Percentiles rank a stretch among this genome's conserved stretches.
phyloP scores from a whole-genome alignment of 2,888 invertebrate genomes.

The Drosophila borealis region DNA sequence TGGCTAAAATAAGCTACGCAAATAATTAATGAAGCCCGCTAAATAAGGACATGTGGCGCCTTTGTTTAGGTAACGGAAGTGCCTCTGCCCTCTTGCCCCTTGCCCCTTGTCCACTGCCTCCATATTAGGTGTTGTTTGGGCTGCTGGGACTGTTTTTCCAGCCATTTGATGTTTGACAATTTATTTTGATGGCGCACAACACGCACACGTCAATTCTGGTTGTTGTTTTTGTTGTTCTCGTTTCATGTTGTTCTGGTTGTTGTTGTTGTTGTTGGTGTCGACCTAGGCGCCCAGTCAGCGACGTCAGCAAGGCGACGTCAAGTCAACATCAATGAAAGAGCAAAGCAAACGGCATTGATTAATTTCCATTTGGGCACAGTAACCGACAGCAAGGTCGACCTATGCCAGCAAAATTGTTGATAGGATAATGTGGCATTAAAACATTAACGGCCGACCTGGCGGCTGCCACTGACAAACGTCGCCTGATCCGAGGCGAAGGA shows the following conservation, averaged over 20 bases:
- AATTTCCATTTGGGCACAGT: constrained; percentile 67
- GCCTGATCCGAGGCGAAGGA: constrained; percentile 1
- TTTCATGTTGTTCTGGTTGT: constrained; percentile 25
- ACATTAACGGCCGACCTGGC: constrained; percentile 60
- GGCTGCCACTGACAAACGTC: constrained; percentile 15
- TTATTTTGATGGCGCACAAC: constrained; percentile 73
- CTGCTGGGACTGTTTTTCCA: constrained; percentile 38
- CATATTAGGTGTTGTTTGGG: constrained; percentile 32
- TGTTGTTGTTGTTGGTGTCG: constrained; percentile 34
- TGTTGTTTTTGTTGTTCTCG: constrained; percentile 27
- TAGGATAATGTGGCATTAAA: constrained; percentile 75
- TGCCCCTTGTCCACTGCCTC: constrained; percentile 10
- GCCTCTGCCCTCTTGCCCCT: not conserved
- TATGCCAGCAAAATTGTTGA: constrained; percentile 66
- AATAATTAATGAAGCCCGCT: constrained; percentile 69
- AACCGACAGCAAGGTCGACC: constrained; percentile 60
- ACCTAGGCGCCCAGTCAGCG: constrained; percentile 36
- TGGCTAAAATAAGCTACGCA: constrained; percentile 57
- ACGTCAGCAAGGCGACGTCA: constrained; percentile 44
- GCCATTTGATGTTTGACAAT: constrained; percentile 73
- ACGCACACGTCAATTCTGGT: constrained; percentile 59
- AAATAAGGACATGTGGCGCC: constrained; percentile 69
- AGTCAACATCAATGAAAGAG: constrained; percentile 51
- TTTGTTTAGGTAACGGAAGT: constrained; percentile 66
- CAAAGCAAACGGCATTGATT: constrained; percentile 73